phyloP scores from a whole-genome alignment of 2,797 vertebrate species.

The Sarcophilus harrisii region DNA sequence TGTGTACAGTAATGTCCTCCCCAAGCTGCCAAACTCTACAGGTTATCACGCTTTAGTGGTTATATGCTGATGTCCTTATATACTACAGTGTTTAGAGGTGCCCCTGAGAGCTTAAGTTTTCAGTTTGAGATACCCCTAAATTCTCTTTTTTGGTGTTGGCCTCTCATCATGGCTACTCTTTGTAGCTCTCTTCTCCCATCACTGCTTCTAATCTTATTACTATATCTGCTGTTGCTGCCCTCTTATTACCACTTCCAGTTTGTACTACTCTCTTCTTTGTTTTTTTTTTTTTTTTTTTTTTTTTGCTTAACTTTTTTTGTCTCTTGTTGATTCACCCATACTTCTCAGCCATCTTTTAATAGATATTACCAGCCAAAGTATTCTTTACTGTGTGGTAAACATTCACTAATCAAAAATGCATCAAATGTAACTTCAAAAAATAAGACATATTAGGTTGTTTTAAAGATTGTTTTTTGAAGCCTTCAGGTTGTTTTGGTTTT shows the following conservation, averaged over 20 bases:
- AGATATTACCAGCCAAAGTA: slow-evolving; percentile 18
- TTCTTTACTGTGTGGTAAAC: background rate
- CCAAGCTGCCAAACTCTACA: background rate
- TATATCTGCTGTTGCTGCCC: background rate
- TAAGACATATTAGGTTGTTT: background rate
- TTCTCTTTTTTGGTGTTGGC: background rate
- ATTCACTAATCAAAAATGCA: background rate
- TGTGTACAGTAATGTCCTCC: background rate
- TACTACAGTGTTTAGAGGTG: background rate
- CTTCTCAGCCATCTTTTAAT: slow-evolving; percentile 27
- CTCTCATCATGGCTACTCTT: background rate
- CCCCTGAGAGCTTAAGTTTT: background rate
- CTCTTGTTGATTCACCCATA: background rate
- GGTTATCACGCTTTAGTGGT: background rate
- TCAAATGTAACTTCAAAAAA: background rate
- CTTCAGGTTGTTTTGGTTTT: background rate
- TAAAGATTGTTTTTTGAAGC: background rate
- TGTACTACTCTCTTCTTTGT: background rate
- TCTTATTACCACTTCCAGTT: background rate
- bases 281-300: too few relatives aligned
- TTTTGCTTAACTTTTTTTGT: background rate
- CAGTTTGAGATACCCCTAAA: background rate
- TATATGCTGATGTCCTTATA: background rate
- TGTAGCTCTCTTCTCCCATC: background rate
- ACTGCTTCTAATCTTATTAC: slow-evolving; percentile 8